Evolutionary conservation across 2,113 vertebrate species (phyloP), one percentile per base, ranked within the genome.

Genomic region (Myrmecobius fasciatus): DNA sequence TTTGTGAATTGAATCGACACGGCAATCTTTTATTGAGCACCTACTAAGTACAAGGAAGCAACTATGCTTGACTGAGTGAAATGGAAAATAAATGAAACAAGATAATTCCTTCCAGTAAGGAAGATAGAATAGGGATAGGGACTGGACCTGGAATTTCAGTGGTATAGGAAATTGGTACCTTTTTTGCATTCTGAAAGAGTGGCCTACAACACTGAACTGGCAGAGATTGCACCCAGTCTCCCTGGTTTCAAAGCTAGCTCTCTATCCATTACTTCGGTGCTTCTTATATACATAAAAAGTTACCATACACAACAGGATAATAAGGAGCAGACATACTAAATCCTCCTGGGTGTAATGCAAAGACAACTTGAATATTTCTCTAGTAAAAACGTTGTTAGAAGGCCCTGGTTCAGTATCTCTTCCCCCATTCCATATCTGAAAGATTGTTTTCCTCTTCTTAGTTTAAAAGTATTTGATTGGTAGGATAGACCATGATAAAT

Each of bases 361-460:
- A 31, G 90, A 56, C 10, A 94, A 75, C 53, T 7, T 95, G 91
- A 95, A 95, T 11, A 83, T 92, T n/a, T 48, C 22, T 91, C 89
- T 56, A 53, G 26, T 75, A 54, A 52, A 96, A 95, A 96, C 24
- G 24, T 94, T 89, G 54, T 47, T 89, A 89, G 22, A 60, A 93
- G 90, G 54, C 22, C 12, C 36, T 28, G 36, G n/a, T 53, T 90
- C 93, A 88, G 22, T 36, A 97, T 90, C 53, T 54, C 95, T 92
- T 95, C 91, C 89, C 94, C 96, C 94, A 95, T 97, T 96, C 95
- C 25, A 88, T 92, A 36, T 90, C 88, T 25, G 94, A 96, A 97
- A 93, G 47, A 83, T 0, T 0, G 95, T 93, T 97, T 97, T 93
- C 46, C 17, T 8, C 20, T 67, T 52, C 91, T 97, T 93, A 60